Conservation (phyloP, 1,140 invertebrate genomes). For the Danaus plexippus region DNA sequence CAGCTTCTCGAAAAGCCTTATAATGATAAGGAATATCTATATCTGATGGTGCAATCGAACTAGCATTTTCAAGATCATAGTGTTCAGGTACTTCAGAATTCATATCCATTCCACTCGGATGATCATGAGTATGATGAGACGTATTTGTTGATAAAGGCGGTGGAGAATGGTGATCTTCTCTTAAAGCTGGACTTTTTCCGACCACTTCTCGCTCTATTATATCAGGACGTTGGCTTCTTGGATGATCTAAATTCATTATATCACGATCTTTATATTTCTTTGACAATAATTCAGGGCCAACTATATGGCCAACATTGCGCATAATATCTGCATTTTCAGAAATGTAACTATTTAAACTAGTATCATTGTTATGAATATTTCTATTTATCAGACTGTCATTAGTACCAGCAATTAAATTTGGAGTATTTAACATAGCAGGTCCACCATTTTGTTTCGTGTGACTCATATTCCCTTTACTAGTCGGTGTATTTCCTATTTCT, state of each 20-base stretch:
- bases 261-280: constrained; percentile 92
- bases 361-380: constrained; percentile 72
- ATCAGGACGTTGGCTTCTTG: constrained; percentile 87
- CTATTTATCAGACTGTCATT: constrained; percentile 74
- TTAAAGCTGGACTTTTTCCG: constrained; percentile 82
- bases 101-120: constrained; percentile 75
- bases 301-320: constrained; percentile 79
- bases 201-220: constrained; percentile 93
- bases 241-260: constrained; percentile 76
- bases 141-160: constrained; percentile 77
- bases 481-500: constrained; percentile 79
- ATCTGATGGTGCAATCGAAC: constrained; percentile 96
- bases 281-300: constrained; percentile 84
- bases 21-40: constrained; percentile 98
- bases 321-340: constrained; percentile 79
- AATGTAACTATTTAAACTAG: constrained; percentile 74
- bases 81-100: constrained; percentile 93
- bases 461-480: constrained; percentile 70
- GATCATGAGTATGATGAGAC: constrained; percentile 78
- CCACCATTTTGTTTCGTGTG: constrained; percentile 79
- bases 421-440: constrained; percentile 69
- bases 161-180: constrained; percentile 83
- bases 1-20: constrained; percentile 88
- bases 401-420: constrained; percentile 71
- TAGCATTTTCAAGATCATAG: constrained; percentile 97